Percentiles rank a stretch among this genome's conserved stretches.
These are phyloP conservation scores for Odontamblyopus rebecca DNA, from an alignment of 2,797 vertebrate species.

Conservation along the genomic window DNA sequence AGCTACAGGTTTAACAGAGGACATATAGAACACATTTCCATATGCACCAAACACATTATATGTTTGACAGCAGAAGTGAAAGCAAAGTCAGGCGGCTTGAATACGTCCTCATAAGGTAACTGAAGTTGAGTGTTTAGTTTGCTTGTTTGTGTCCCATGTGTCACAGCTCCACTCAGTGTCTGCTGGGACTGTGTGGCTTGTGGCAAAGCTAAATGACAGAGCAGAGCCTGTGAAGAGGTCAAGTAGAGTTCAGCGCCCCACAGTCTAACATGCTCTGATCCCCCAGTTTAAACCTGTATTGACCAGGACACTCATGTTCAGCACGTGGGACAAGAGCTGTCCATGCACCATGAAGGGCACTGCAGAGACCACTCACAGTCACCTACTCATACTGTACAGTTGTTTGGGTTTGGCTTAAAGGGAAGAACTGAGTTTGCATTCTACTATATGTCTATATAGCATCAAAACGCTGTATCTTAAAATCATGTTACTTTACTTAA, in stretches of 20 bases:
- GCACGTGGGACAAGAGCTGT: slow-evolving; percentile 3
- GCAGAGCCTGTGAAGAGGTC: slow-evolving; percentile 49
- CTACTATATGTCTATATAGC: background rate
- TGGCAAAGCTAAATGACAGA: slow-evolving; percentile 66
- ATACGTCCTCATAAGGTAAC: background rate
- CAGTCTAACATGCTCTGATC: slow-evolving; percentile 26
- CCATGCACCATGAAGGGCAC: slow-evolving; percentile 15
- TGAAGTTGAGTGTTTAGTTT: slow-evolving; percentile 18
- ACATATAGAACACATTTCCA: slow-evolving; percentile 44
- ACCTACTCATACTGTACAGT: background rate
- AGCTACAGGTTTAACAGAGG: slow-evolving; percentile 47
- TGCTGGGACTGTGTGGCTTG: slow-evolving; percentile 38
- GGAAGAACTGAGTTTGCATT: background rate
- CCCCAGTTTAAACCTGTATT: slow-evolving; percentile 26
- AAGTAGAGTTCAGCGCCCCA: slow-evolving; percentile 52
- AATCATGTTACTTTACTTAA: too few species aligned
- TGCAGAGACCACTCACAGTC: slow-evolving; percentile 6
- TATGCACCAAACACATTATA: slow-evolving; percentile 24
- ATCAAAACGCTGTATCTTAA: too few species aligned
- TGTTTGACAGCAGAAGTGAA: slow-evolving; percentile 43
- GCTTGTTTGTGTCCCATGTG: slow-evolving; percentile 40
- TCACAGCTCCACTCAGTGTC: slow-evolving; percentile 12
- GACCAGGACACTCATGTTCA: slow-evolving; percentile 18
- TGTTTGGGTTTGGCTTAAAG: slow-evolving; percentile 24
- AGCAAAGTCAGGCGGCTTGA: slow-evolving; percentile 46